Conservation (phyloP, 2,888 invertebrate species). For the Euproctis similis region DNA sequence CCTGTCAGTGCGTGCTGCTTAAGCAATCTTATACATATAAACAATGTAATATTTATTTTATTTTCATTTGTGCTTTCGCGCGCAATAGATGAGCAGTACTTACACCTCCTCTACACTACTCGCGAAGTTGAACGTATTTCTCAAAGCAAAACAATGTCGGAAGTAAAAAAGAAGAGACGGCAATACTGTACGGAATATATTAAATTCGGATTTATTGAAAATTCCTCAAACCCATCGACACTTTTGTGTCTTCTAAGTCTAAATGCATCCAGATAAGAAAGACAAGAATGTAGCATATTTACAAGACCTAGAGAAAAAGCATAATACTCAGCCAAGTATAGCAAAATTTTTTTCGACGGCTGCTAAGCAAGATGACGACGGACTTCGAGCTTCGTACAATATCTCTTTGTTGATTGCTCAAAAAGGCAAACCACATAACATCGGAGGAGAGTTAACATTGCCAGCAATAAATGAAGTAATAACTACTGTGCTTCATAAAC, state of each 20-base stretch:
- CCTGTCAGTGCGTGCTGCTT: not conserved
- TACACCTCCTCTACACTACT: constrained; percentile 4
- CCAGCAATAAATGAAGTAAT: constrained; percentile 17
- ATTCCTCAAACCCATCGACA: constrained; percentile 17
- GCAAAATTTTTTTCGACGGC: constrained; percentile 16
- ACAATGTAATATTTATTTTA: constrained; percentile 8
- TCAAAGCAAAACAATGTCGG: constrained; percentile 16
- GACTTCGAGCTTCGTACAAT: constrained; percentile 15
- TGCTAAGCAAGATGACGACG: constrained; percentile 21
- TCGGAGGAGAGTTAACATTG: constrained; percentile 17
- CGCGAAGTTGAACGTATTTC: constrained; percentile 5
- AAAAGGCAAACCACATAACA: constrained; percentile 15
- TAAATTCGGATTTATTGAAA: constrained; percentile 14
- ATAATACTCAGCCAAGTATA: constrained; percentile 17
- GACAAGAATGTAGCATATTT: constrained; percentile 19
- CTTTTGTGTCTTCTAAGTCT: constrained; percentile 18
- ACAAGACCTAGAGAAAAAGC: constrained; percentile 20
- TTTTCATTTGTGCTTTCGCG: constrained; percentile 10
- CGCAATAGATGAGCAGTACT: constrained; percentile 12
- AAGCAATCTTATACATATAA: not conserved
- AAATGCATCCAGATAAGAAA: constrained; percentile 15
- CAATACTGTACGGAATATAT: constrained; percentile 15
- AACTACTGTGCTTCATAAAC: constrained; percentile 20
- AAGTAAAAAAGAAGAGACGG: constrained; percentile 20
- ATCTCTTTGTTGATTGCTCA: constrained; percentile 14